Evolutionary conservation across 1,140 invertebrate genomes (phyloP), one percentile per base, ranked within the genome.

Genomic region (Sycophaga agraensis): DNA sequence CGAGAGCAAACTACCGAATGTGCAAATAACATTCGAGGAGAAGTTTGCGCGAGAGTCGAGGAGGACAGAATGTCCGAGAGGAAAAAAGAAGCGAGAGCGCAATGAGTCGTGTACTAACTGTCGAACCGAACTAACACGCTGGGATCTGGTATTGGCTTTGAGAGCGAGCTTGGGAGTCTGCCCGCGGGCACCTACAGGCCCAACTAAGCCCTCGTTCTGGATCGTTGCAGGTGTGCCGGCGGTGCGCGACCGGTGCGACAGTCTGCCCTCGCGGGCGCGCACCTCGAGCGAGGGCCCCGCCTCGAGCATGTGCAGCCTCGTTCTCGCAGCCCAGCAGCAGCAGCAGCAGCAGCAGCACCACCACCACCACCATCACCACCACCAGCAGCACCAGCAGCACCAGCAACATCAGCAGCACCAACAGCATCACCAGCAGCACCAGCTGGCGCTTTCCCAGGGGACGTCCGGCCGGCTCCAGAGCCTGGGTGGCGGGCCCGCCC

Each of bases 231-330:
- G 80, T 67, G 50, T 53, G n/a, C 48, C 61, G 14, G 43, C 61
- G 74, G 78, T 76, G 63, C 84, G 91, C 45, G 90, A 91, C 64
- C 84, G 90, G 37, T 91, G 88, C 73, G 91, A 91, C 72, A 92
- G 88, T 73, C 85, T 92, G 80, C 91, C 89, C 14, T 87, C 88
- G 1, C 78, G 88, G 9, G 84, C 88, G 19, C 80, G 60, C 4
- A 63, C 60, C 3, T 45, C 54, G 35, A 63, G 61, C 46, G 61
- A 88, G 84, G 2, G 83, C 80, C 87, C 89, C 68, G 82, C 84
- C 48, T 71, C 73, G 54, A 37, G 11, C 11, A 19, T 35, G 11
- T 17, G 8, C 0, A 72, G 74, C 46, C 63, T 67, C 0, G 82
- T 84, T 70, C 69, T 77, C 26, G 68, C 74, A 59, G 68, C 65